Evolutionary conservation across 2,113 vertebrate species (phyloP), one percentile per base, ranked within the genome.

Genomic region (Varanus komodoensis): DNA sequence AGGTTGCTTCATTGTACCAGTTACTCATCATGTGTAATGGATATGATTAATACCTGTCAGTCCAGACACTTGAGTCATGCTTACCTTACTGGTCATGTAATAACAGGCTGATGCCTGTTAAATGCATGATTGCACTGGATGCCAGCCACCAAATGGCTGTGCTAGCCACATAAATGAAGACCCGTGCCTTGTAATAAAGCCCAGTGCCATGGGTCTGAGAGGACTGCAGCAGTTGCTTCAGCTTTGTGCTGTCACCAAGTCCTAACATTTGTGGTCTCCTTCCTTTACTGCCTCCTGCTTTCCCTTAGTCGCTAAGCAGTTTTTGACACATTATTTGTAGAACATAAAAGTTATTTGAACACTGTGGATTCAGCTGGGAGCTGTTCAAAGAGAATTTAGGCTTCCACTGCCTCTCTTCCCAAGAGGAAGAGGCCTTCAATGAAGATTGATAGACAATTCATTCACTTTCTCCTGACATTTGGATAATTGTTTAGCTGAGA

Each of bases 51-150:
- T 88, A 52, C 74, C 73, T 88, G 79, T 84, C 23, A 83, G 61
- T 12, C 74, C 74, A 88, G 86, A 84, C 50, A 34, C 52, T 61
- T 91, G 57, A 84, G 61, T 84, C 90, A 89, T 85, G 38, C 52
- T 71, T 81, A 83, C 86, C 75, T 88, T 88, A 27, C 32, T 85
- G 21, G 68, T 88, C 75, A 85, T 85, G 87, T 88, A 88, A 88
- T 89, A 85, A 91, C 50, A 29, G 75, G 87, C 34, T 7, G 23
- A 44, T 84, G 74, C 38, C 50, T 71, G 50, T 84, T 75, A 82
- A 9, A 61, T 82, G 38, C n/a, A 32, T 84, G 75, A 74, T 74
- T 81, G 64, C 21, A 67, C 17, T 54, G 64, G 71, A 67, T 61
- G 75, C 29, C 67, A 73, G 29, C 68, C n/a, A 64, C 38, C 68